A percentile compares a stretch with the other conserved stretches of the same genome.
These are phyloP conservation scores for Acropternis orthonyx DNA, from an alignment of 2,797 vertebrate species.

Conservation along the genomic window DNA sequence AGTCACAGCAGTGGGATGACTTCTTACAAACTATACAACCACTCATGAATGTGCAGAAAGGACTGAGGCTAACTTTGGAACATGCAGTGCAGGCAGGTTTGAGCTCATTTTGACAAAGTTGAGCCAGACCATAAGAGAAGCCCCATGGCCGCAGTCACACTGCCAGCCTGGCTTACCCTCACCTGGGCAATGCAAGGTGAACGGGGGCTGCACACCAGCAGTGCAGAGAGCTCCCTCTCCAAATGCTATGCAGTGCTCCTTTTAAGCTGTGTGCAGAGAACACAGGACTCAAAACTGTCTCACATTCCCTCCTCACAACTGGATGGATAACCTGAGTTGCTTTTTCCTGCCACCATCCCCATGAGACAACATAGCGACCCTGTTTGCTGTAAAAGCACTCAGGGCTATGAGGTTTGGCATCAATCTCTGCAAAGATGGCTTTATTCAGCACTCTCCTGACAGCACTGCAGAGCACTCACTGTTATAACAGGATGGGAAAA, in stretches of 20 bases:
- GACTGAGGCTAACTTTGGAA: neutral
- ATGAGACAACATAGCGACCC: neutral
- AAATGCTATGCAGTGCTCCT: neutral
- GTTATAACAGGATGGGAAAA: neutral
- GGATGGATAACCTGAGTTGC: neutral
- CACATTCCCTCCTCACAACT: neutral
- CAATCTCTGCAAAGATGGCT: neutral
- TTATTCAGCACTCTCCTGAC: neutral
- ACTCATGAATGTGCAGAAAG: neutral
- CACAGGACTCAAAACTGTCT: neutral
- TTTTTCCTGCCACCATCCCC: neutral
- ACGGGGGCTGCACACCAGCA: neutral
- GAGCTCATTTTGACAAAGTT: neutral
- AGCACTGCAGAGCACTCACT: neutral
- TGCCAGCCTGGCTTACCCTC: neutral
- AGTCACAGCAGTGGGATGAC: neutral
- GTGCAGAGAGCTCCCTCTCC: neutral
- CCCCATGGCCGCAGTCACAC: fast-evolving
- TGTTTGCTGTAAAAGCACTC: neutral
- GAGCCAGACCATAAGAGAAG: neutral
- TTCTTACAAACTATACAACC: neutral
- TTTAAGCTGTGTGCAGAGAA: neutral
- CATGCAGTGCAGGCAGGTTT: neutral
- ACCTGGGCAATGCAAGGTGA: neutral
- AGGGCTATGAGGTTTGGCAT: neutral